Base-by-base conservation (phyloP, 2,888 invertebrate species). In the Ganaspis brasiliensis region DNA sequence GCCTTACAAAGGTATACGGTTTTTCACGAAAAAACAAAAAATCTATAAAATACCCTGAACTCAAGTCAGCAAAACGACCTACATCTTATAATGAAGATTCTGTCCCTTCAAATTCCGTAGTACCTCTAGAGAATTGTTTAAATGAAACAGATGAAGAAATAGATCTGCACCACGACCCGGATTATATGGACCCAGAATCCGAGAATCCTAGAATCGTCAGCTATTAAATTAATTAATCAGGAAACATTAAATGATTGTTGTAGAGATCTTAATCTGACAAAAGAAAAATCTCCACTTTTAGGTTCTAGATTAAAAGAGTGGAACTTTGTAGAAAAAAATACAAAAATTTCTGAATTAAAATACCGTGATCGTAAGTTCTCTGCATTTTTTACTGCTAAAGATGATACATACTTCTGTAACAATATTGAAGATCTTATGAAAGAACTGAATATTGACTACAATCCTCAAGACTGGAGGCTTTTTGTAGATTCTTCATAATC, bases 241-340 rank as follows among this genome's bases (percentile, higher is more conserved):
- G 37, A 72, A 49, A 55, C 31, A 35, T 72, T 72, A 56, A 72
- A 56, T 19, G 26, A 72, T 37, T 52, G 55, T 56, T 14, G 16
- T 14, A 3, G 16, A 19, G 56, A 21, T 55, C 56, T 72, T 21
- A 57, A 55, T 26, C 40, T 72, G n/a, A 49, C 49, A 19, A 19
- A 26, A 56, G 49, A 72, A 72, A 72, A 72, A 14, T 56, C 72
- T 49, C 49, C 45, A 21, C 49, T 59, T 35, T n/a, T 59, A 3
- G 26, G 21, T 59, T 26, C 59, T 35, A 12, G 72, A 55, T 26
- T 72, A 3, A 31, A 10, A 16, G 55, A 55, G n/a, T 72, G 72
- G 55, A 72, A 72, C 19, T 16, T 72, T n/a, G 49, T 55, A 35
- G 56, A 55, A 31, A 35, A 5, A 55, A 19, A 6, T 10, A 56